Base-by-base conservation (phyloP, 2,113 vertebrate genomes). In the Aplodontia rufa region DNA sequence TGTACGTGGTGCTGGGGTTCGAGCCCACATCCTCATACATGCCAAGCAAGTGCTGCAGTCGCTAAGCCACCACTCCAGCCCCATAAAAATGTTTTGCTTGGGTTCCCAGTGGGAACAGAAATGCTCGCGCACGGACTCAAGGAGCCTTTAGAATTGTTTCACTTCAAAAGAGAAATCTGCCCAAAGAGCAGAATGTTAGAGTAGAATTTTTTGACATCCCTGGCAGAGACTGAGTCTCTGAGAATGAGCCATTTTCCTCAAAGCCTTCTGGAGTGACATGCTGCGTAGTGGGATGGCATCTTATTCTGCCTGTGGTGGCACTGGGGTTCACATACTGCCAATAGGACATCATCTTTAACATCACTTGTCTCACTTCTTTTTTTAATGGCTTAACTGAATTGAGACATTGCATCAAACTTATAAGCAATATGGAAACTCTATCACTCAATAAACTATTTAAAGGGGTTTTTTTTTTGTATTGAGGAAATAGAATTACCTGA, bases 91-190 rank as follows among this genome's bases (percentile, higher is more conserved):
- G 40, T 78, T 76, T 60, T 95, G 35, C 78, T 68, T 66, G 74
- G n/a, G 79, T 89, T 81, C 78, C 82, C 42, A 58, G 40, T 24
- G 32, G 88, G 37, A 88, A 53, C 74, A 92, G 80, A 95, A 90
- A 37, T 58, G 58, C 64, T 94, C 96, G 32, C 83, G 86, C 64
- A 5, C 35, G 55, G 68, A 91, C 78, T 24, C 62, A 22, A 12
- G 85, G 82, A 80, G 72, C 42, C 91, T 95, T 91, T 62, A 58
- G 62, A 91, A 93, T 86, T 4, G 1, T 83, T 97, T 91, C 30
- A 42, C 47, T 84, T 96, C 74, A 49, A 42, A 95, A 89, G 74
- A 30, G 55, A 91, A 88, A 71, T 93, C 30, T 78, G 14, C 68
- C 58, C 26, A 26, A 11, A 24, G 45, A 76, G n/a, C 35, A 42